Evolutionary conservation across 2,888 invertebrate genomes (phyloP).

Genomic region (Endotricha flammealis): DNA sequence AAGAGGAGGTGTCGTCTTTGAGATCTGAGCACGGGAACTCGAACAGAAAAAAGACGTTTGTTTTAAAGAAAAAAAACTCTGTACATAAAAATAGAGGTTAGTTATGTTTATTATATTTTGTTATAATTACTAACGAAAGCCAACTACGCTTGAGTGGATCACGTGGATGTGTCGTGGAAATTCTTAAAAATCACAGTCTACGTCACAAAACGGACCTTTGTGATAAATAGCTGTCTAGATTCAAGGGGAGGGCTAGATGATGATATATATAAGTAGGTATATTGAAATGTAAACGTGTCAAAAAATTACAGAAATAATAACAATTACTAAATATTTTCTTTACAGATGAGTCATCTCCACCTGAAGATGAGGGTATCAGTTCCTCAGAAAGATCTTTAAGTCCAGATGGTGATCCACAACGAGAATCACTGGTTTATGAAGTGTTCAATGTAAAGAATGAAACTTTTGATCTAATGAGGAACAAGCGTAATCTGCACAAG

Average conservation of each 20-base stretch:
- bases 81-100: conserved; percentile 68
- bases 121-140: too few species aligned
- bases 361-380: conserved; percentile 93
- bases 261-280: too few species aligned
- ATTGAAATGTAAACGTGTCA: too few species aligned
- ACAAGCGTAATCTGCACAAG: conserved; percentile 60
- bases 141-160: too few species aligned
- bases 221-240: too few species aligned
- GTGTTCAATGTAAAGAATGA: conserved; percentile 79
- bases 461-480: conserved; percentile 70
- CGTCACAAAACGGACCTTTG: too few species aligned
- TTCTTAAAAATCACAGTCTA: too few species aligned
- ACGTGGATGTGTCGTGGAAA: too few species aligned
- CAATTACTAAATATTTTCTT: too few species aligned
- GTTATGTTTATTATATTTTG: too few species aligned
- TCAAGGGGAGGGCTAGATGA: too few species aligned
- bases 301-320: too few species aligned
- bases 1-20: conserved; percentile 82
- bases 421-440: conserved; percentile 80
- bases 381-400: conserved; percentile 89
- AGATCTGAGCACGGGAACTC: conserved; percentile 75
- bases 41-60: conserved; percentile 66
- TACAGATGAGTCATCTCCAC: conserved; percentile 84
- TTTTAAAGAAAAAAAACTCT: conserved; percentile 68
- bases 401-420: conserved; percentile 82